Percentiles rank a stretch among this genome's conserved stretches.
These are phyloP conservation scores for Aporophyla lueneburgensis DNA, from an alignment of 2,888 invertebrate genomes.

Conservation along the genomic window DNA sequence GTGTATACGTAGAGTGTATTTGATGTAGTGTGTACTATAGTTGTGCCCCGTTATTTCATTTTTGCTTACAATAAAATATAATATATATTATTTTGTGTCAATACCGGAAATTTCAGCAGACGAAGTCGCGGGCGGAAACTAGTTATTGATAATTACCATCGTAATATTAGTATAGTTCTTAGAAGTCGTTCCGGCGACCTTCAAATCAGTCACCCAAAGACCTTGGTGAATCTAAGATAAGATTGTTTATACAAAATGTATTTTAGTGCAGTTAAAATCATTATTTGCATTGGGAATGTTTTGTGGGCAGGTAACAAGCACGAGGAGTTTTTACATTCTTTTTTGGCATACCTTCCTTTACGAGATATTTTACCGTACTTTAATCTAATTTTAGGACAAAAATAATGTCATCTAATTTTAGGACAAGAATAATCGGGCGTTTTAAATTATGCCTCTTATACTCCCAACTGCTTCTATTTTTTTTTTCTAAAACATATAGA, in stretches of 20 bases:
- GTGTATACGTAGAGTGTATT: too few species aligned
- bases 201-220: not conserved
- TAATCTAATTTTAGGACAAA: not conserved
- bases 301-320: not conserved
- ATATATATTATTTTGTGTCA: too few species aligned
- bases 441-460: too few species aligned
- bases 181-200: conserved; percentile 8
- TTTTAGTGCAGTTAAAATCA: not conserved
- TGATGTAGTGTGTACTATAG: too few species aligned
- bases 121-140: not conserved
- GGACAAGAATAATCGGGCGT: not conserved
- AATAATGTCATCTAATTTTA: too few species aligned
- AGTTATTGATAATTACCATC: not conserved
- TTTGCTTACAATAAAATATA: too few species aligned
- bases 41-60: too few species aligned
- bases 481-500: not conserved
- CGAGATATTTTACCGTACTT: not conserved
- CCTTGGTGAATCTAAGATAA: conserved; percentile 2
- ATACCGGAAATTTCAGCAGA: not conserved
- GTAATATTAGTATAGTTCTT: not conserved
- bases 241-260: not conserved
- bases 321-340: not conserved
- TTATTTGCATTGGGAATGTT: not conserved
- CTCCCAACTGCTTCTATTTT: not conserved
- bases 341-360: not conserved